Base-by-base conservation (phyloP, 2,797 vertebrate genomes). In the Pogonophryne albipinna region DNA sequence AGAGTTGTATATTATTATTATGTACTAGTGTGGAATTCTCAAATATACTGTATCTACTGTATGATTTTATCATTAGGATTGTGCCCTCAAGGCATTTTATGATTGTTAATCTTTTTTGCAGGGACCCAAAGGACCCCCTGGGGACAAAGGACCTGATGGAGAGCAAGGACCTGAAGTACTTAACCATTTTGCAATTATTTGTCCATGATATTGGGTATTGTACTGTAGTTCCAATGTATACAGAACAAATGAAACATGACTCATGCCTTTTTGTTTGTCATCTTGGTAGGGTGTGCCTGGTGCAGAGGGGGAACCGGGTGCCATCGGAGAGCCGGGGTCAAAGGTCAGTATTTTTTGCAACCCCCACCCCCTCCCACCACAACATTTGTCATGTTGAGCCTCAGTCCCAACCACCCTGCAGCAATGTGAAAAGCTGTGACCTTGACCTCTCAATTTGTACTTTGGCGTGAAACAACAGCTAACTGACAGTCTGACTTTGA, bases 161-260 rank as follows among this genome's bases (percentile, higher is more conserved):
- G 97, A 98, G 87, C 95, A 91, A 71, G 98, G 98, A 31, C 79
- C 81, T 83, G 97, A 98, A 95, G 98, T 99, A 93, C 85, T 83
- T 83, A 1, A 31, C 15, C 31, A 14, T 47, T 44, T 5, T 49
- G 63, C 11, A 27, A 1, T 61, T 42, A 0, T 16, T 71, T 55
- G 41, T 62, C 44, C 13, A 10, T 0, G 17, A 0, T 49, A 44
- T 42, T 47, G 23, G 23, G 1, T 59, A 61, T 66, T 4, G 15
- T 17, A 51, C 16, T 17, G 23, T 42, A 13, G 19, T 56, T n/a
- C 1, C 1, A 61, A 15, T 71, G 10, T 17, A 55, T 51, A 11
- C 6, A 44, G 1, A 20, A 31, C 11, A 69, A 27, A 62, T 59
- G 0, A 41, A 51, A 66, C 10, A 50, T 55, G 31, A 16, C 10